phyloP scores from a whole-genome alignment of 2,888 invertebrate genomes.

The Lithophane leautieri region DNA sequence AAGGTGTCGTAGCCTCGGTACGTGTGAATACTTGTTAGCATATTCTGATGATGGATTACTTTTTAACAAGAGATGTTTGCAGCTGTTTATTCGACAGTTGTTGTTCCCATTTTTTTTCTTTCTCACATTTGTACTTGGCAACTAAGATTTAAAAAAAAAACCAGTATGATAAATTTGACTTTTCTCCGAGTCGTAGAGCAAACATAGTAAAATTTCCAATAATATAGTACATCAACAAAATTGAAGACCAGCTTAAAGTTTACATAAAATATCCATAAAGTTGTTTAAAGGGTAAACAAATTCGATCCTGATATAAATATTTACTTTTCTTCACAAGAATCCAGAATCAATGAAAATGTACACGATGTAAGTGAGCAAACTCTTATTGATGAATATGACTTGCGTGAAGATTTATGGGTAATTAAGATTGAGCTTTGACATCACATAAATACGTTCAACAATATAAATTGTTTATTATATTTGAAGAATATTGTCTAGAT shows the following conservation, averaged over 20 bases:
- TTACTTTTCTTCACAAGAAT: slow-evolving; percentile 30
- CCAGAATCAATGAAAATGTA: slow-evolving; percentile 22
- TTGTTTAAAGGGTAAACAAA: slow-evolving; percentile 33
- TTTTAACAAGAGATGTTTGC: slow-evolving; percentile 70
- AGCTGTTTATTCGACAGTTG: slow-evolving; percentile 65
- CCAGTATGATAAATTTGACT: neutral
- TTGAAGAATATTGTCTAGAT: neutral
- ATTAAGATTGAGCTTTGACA: slow-evolving; percentile 30
- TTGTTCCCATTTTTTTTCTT: slow-evolving; percentile 48
- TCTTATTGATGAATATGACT: slow-evolving; percentile 24
- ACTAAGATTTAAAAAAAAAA: slow-evolving; percentile 13
- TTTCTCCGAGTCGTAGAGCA: slow-evolving; percentile 1
- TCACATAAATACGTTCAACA: slow-evolving; percentile 18
- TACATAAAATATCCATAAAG: slow-evolving; percentile 33
- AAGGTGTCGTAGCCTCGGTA: slow-evolving; percentile 78
- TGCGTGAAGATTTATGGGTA: slow-evolving; percentile 34
- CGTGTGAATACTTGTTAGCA: slow-evolving; percentile 69
- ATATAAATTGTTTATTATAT: slow-evolving; percentile 13
- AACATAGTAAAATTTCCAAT: slow-evolving; percentile 16
- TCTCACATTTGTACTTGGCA: slow-evolving; percentile 35
- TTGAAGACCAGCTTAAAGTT: slow-evolving; percentile 20
- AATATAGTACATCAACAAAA: slow-evolving; percentile 23
- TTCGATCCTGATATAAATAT: slow-evolving; percentile 44
- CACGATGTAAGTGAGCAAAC: slow-evolving; percentile 5
- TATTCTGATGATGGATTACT: slow-evolving; percentile 74